Evolutionary conservation across 1,140 invertebrate genomes (phyloP), one percentile per base, ranked within the genome.

Genomic region (Diorhabda sublineata): DNA sequence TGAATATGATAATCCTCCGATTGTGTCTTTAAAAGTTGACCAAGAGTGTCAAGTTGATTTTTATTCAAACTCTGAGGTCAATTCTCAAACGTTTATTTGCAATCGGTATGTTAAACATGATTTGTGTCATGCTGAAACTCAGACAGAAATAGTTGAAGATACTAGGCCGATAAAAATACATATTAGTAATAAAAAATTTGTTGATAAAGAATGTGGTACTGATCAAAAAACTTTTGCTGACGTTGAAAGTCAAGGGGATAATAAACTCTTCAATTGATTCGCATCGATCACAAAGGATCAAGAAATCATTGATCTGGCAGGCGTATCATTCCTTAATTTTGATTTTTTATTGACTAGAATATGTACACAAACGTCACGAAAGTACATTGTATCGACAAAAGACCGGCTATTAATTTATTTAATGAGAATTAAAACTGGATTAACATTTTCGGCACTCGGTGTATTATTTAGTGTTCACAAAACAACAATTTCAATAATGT

Each of bases 401-500:
- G 62, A 70, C 56, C 52, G 45, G 67, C 66, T 74, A 44, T 67
- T 76, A 44, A 73, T 76, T 59, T 76, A 75, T 73, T 75, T 76
- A 65, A 75, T 75, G 64, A 78, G 76, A 74, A 73, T 77, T 7
- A 74, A 77, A 72, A 70, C 66, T 57, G 67, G 61, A 3, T 57
- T 66, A 52, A 70, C 69, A 61, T 70, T 66, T 61, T 61, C 69
- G 52, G 63, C 59, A 11, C 9, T 68, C 4, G 47, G 45, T 26
- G 52, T 63, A 4, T 59, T 68, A 42, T 68, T 68, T 64, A 45
- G 42, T 64, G 42, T 59, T 11, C 70, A 71, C 59, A 63, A 62
- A 47, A 71, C 70, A 60, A 71, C 58, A n/a, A 56, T 71, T 4
- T 61, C 62, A 45, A 42, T 7, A 69, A 69, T 71, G 5, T 71